Base-by-base conservation (phyloP, 2,797 vertebrate genomes). In the Nannoperca obscura region DNA sequence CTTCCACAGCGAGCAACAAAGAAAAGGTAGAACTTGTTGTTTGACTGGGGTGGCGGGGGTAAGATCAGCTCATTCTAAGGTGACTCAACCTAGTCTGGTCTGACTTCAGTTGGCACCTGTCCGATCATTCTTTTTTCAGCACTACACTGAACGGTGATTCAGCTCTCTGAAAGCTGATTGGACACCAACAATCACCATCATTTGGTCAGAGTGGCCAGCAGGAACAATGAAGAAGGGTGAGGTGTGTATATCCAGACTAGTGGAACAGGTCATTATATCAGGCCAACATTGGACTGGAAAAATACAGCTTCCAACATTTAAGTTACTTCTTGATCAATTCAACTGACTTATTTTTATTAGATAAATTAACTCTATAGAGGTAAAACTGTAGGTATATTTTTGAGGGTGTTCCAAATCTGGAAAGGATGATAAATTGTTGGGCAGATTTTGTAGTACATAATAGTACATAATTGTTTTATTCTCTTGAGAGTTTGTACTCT, bases 51-150 rank as follows among this genome's bases (percentile, higher is more conserved):
- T 5, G 12, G 54, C 24, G 50, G 38, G 36, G 47, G n/a, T 74
- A 49, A 60, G 46, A 19, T 74, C 54, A 60, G 46, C 8, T 68
- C 17, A 38, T 32, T 68, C 22, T 54, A 24, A 15, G 10, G 12
- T 52, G 55, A 38, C 19, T 40, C 34, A 63, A 24, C 24, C 40
- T 69, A 5, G 7, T 38, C 60, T 36, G 14, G 12, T 42, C 20
- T 5, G 64, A 74, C 49, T 50, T 47, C 38, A 30, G 22, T 40
- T 40, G 72, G 50, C 85, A 79, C 15, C 67, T 64, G 13, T 57
- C 54, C 63, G 67, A 75, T 63, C 5, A 44, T 36, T 73, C n/a
- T 66, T 58, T 58, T 58, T 53, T 74, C 52, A 71, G 61, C 34
- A 40, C 60, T 74, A 58, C 66, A 67, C 3, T 34, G 11, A 58